Conservation (phyloP, 2,797 vertebrate genomes). For the Sebastes trivittatus region DNA sequence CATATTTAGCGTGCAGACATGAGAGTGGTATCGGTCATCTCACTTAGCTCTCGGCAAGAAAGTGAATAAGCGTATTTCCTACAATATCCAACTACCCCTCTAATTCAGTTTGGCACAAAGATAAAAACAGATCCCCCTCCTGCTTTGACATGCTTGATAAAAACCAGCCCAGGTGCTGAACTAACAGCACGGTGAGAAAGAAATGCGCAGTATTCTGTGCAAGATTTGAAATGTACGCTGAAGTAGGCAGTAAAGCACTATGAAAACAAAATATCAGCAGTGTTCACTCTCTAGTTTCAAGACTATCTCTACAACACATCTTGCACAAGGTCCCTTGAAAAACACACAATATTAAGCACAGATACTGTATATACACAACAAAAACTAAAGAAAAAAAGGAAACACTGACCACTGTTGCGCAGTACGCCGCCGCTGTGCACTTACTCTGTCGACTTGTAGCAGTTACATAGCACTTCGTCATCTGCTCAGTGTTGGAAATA, state of each 20-base stretch:
- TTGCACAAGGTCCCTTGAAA: slow-evolving; percentile 80
- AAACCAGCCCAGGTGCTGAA: slow-evolving; percentile 43
- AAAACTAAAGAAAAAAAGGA: slow-evolving; percentile 34
- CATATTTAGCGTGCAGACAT: neutral
- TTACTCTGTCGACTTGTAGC: slow-evolving; percentile 70
- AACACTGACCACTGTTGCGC: slow-evolving; percentile 70
- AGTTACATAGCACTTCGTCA: slow-evolving; percentile 56
- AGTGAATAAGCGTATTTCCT: neutral
- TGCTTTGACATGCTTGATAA: slow-evolving; percentile 63
- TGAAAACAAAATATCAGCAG: slow-evolving; percentile 67
- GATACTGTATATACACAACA: slow-evolving; percentile 74
- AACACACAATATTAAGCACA: slow-evolving; percentile 79
- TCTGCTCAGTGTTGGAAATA: slow-evolving; percentile 57
- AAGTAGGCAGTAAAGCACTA: slow-evolving; percentile 69
- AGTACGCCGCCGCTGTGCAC: slow-evolving; percentile 67
- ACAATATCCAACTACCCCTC: neutral
- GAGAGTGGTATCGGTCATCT: neutral
- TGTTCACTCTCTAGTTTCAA: slow-evolving; percentile 79
- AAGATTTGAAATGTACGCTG: slow-evolving; percentile 52
- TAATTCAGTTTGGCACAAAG: neutral
- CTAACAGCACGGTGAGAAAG: slow-evolving; percentile 29
- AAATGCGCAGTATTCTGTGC: slow-evolving; percentile 45
- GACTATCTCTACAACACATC: slow-evolving; percentile 80
- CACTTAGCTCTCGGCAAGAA: neutral
- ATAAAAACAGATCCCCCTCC: slow-evolving; percentile 1